Evolutionary conservation across 2,113 vertebrate genomes (phyloP), one percentile per base, ranked within the genome.

Genomic region (Mormoops blainvillei): DNA sequence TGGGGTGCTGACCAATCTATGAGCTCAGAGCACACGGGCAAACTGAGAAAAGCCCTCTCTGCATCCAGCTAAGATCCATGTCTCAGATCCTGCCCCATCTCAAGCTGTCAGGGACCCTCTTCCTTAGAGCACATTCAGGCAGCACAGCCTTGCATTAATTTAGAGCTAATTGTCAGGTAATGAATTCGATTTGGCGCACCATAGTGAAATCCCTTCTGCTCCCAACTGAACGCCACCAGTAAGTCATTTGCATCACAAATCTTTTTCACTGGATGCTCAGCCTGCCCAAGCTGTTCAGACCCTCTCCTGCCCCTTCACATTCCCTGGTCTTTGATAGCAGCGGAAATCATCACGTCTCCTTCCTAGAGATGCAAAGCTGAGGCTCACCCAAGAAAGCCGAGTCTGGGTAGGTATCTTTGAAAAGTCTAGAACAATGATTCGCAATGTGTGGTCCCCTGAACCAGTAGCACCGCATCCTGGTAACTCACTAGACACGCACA

Each of bases 101-200:
- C 90, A 76, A 92, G 86, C 84, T 98, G 97, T 92, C 97, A 95
- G 80, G 96, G 92, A 31, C 89, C 94, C 63, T 96, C 70, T 93
- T 48, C 96, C 92, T 97, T 96, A 48, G n/a, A 98, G 95, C 96
- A 97, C 97, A 94, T 20, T 94, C 54, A 81, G 77, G 63, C 94
- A 19, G 48, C 87, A 89, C 70, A 81, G 97, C 82, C 38, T 36
- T 97, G 95, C 97, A 97, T 98, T 98, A 98, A 98, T 98, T 98
- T 95, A 95, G 95, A 98, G 94, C 91, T 98, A 98, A 98, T 98
- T 98, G 78, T 97, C 98, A 98, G 95, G 92, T 98, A 98, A 98
- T 95, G 48, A 98, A 98, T 97, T 97, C 95, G 92, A 97, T 98
- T 98, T 98, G 97, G 82, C 94, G 98, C 94, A 71, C 90, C 96